Evolutionary conservation across 2,797 vertebrate genomes (phyloP), one percentile per base, ranked within the genome.

Genomic region (Notolabrus celidotus): DNA sequence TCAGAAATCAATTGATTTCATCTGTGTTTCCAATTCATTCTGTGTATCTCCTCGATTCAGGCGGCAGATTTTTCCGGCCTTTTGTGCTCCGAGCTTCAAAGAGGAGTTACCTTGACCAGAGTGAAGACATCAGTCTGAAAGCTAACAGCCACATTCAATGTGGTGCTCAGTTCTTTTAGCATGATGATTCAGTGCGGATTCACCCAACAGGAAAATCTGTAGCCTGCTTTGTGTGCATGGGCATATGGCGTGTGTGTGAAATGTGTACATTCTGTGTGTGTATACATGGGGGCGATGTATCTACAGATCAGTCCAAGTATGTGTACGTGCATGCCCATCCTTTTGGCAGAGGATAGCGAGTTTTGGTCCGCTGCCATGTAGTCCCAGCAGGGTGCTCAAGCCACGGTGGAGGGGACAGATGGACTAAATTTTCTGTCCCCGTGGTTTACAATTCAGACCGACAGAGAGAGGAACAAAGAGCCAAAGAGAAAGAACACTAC

Each of bases 361-460:
- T 83, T 85, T 65, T 92, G 92, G 88, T 80, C 62, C 7, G 54
- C 61, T 87, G 85, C 88, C 88, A 90, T 56, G 76, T 84, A 67
- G 70, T 87, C 84, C 64, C 91, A 91, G 85, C 85, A 80, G 91
- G 91, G 80, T 58, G 85, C 74, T 56, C 8, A 72, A 88, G 82
- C 83, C 75, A 83, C 82, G 67, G 50, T 66, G 83, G 86, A 86
- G 87, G 63, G 80, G 90, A 91, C 92, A 93, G 92, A 92, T 92
- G 91, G 92, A 91, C 84, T 73, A 64, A 82, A 88, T 86, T 90
- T 79, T 86, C 82, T 79, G 79, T 82, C 86, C 72, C 80, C 60
- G n/a, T 27, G 83, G 86, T 87, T 90, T 87, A 86, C 82, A 76
- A 88, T 87, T 80, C 88, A 87, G 72, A 86, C n/a, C 65, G 87